Base-by-base conservation (phyloP, 2,888 invertebrate genomes). In the Eupithecia inturbata region DNA sequence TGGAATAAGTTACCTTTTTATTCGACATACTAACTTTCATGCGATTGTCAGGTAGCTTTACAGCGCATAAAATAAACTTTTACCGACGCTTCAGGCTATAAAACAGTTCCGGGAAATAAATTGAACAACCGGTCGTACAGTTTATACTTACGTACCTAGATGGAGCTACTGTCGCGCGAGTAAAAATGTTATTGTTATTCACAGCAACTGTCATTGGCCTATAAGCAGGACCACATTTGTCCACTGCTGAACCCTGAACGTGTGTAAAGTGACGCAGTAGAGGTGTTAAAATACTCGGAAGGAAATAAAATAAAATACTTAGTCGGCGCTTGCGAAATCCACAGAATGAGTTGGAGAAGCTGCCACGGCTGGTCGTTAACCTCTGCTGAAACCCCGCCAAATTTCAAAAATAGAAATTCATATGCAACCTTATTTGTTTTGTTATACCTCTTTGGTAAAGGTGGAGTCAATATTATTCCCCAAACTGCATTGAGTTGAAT, bases 1-100 rank as follows among this genome's bases (percentile, higher is more conserved):
- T 14, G 5, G n/a, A 57, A 57, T 57, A 57, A 14, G 26, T 57
- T 14, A 1, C 12, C 12, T 57, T 53, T 53, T 57, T 57, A 57
- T 57, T 57, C 12, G 57, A 26, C 12, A 26, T 12, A 22, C 22
- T 57, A 57, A 53, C 26, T 57, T 26, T 26, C 57, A 26, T 57
- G 26, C 5, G 57, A 57, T 57, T 26, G 57, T 57, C 57, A 57
- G 57, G 57, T 26, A 57, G 26, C 26, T 57, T 57, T 26, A 57
- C 57, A 14, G 72, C 62, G 31, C 68, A 63, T 64, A 70, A 62
- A 72, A 28, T 57, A 49, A 49, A 26, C 28, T 64, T 57, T 57
- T 57, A 53, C 53, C 22, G 57, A 12, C 57, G 57, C 57, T 26
- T 57, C 57, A 26, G 57, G 12, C 57, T 26, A 5, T 57, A 57